A percentile compares a stretch with the other conserved stretches of the same genome.
Evolutionary conservation across 2,888 invertebrate genomes (phyloP).

Genomic region (Morpho deidamia): DNA sequence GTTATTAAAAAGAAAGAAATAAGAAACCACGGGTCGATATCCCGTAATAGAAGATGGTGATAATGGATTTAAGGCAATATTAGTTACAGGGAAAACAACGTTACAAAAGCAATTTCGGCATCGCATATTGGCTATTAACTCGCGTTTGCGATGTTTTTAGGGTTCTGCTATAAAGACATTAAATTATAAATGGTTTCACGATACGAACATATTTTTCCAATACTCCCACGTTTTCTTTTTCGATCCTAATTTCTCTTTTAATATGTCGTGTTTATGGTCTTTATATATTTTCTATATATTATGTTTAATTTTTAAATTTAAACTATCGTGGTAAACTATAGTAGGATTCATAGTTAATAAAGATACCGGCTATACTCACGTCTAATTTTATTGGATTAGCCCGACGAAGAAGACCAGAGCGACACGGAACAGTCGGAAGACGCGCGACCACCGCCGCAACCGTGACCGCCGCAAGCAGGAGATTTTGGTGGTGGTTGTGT

Average conservation of each 20-base stretch:
- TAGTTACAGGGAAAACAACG: constrained; percentile 68
- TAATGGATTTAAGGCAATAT: constrained; percentile 66
- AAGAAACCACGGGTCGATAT: constrained; percentile 21
- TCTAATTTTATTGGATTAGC: too few relatives aligned
- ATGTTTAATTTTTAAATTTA: too few relatives aligned
- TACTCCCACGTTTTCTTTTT: background rate
- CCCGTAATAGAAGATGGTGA: constrained; percentile 39
- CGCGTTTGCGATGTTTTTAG: constrained; percentile 31
- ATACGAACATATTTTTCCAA: background rate
- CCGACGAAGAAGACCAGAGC: too few relatives aligned
- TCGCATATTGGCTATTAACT: constrained; percentile 75
- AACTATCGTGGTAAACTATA: too few relatives aligned
- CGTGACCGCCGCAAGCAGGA: too few relatives aligned
- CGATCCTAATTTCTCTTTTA: background rate
- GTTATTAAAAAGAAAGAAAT: constrained; percentile 10
- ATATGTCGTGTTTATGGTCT: too few relatives aligned
- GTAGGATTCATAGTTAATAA: too few relatives aligned
- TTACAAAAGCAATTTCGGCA: constrained; percentile 75
- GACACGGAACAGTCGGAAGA: too few relatives aligned
- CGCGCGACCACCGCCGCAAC: too few relatives aligned
- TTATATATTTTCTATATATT: too few relatives aligned
- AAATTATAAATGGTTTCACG: constrained; percentile 12
- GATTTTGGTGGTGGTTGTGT: too few relatives aligned
- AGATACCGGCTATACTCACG: too few relatives aligned
- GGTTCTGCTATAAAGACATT: constrained; percentile 19